A percentile compares a stretch with the other conserved stretches of the same genome.
Evolutionary conservation across 2,888 invertebrate species (phyloP).

Genomic region (Cylloceria caligata): DNA sequence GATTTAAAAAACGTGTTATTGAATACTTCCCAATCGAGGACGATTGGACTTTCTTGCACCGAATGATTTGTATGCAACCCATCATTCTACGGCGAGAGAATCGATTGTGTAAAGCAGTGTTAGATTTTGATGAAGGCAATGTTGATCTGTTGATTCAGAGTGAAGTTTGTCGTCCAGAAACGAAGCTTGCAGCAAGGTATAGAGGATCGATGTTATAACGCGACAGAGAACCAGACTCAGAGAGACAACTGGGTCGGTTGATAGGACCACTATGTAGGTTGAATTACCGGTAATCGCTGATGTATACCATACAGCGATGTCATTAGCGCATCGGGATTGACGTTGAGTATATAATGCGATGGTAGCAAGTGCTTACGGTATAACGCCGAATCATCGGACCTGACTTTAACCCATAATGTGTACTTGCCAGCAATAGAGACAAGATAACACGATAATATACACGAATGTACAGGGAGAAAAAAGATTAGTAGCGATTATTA

Average conservation of each 20-base stretch:
- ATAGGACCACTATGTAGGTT: conserved; percentile 44
- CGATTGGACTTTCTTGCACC: not conserved
- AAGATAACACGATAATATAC: conserved; percentile 19
- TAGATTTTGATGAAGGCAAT: not conserved
- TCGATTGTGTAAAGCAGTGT: not conserved
- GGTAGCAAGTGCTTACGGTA: conserved; percentile 40
- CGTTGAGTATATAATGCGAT: conserved; percentile 62
- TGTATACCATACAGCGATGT: conserved; percentile 35
- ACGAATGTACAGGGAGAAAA: too few species aligned
- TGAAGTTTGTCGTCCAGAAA: conserved; percentile 6
- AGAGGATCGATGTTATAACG: conserved; percentile 14
- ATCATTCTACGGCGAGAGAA: not conserved
- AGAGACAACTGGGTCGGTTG: conserved; percentile 25
- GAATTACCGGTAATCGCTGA: conserved; percentile 55
- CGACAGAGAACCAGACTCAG: conserved; percentile 14
- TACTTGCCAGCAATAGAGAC: conserved; percentile 12
- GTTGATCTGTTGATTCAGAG: not conserved
- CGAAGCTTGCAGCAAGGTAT: conserved; percentile 3
- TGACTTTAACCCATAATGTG: conserved; percentile 26
- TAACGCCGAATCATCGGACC: conserved; percentile 33
- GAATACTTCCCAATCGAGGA: too few species aligned
- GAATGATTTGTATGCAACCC: not conserved
- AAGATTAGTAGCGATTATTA: too few species aligned
- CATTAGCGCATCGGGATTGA: conserved; percentile 55
- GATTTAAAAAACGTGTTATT: too few species aligned